phyloP scores from a whole-genome alignment of 1,140 invertebrate genomes.

The Spodoptera litura region DNA sequence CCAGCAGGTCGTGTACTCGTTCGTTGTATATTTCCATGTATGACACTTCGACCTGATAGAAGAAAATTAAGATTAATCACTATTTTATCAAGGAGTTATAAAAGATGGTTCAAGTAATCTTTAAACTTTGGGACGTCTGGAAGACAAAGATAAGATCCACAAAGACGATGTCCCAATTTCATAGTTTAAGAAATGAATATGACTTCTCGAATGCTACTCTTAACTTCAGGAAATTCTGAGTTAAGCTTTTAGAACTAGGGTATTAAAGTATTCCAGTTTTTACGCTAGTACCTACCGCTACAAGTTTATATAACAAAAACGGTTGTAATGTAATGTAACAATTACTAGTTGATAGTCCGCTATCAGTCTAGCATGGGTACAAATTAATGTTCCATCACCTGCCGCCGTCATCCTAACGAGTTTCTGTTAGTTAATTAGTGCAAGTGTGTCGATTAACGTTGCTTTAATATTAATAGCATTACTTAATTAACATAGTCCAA shows the following conservation, averaged over 20 bases:
- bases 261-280: background rate
- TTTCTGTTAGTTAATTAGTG: background rate
- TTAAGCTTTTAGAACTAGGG: too few species aligned
- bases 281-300: background rate
- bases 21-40: constrained; percentile 99
- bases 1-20: constrained; percentile 98
- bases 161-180: too few species aligned
- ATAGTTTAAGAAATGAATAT: too few species aligned
- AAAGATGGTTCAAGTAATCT: too few species aligned
- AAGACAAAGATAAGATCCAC: too few species aligned
- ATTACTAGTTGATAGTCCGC: background rate
- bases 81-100: too few species aligned
- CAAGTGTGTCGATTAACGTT: too few species aligned
- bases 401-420: background rate
- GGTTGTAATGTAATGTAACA: background rate
- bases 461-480: too few species aligned
- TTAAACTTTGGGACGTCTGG: background rate
- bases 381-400: constrained; percentile 7
- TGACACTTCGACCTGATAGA: constrained; percentile 94
- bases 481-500: too few species aligned
- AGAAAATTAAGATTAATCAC: background rate
- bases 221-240: too few species aligned
- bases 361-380: background rate
- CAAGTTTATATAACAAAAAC: background rate
- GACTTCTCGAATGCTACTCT: too few species aligned